phyloP scores from a whole-genome alignment of 2,797 vertebrate genomes.

The Lacerta viridis region DNA sequence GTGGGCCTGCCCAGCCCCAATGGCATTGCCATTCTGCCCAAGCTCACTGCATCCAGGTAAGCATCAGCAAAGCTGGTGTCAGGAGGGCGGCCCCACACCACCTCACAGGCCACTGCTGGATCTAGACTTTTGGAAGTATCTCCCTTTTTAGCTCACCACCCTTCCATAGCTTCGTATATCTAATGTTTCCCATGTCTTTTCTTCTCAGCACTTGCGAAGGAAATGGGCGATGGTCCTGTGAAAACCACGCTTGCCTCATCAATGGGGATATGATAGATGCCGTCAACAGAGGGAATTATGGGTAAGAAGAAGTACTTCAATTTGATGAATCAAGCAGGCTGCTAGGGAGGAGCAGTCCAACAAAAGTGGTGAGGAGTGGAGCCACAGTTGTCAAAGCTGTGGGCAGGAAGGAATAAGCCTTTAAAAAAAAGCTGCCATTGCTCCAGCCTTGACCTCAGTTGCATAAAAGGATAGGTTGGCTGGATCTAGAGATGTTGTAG shows the following conservation, averaged over 20 bases:
- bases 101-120: too few relatives aligned
- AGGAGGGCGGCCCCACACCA: too few relatives aligned
- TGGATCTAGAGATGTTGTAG: background rate
- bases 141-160: background rate
- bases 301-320: slow-evolving; percentile 80
- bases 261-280: slow-evolving; percentile 87
- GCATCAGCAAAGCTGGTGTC: too few relatives aligned
- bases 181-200: slow-evolving; percentile 4
- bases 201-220: slow-evolving; percentile 87
- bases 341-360: background rate
- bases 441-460: background rate
- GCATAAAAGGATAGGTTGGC: background rate
- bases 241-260: slow-evolving; percentile 91
- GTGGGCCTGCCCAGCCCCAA: too few relatives aligned
- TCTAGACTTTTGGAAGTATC: background rate
- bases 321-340: background rate
- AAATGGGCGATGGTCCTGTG: slow-evolving; percentile 90
- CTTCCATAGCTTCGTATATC: background rate
- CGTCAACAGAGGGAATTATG: slow-evolving; percentile 89
- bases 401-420: background rate
- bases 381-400: background rate
- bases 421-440: background rate
- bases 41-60: too few relatives aligned
- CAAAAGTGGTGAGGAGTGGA: background rate
- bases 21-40: too few relatives aligned